Conservation (phyloP, 2,113 vertebrate species). For the Aphelocoma coerulescens region DNA sequence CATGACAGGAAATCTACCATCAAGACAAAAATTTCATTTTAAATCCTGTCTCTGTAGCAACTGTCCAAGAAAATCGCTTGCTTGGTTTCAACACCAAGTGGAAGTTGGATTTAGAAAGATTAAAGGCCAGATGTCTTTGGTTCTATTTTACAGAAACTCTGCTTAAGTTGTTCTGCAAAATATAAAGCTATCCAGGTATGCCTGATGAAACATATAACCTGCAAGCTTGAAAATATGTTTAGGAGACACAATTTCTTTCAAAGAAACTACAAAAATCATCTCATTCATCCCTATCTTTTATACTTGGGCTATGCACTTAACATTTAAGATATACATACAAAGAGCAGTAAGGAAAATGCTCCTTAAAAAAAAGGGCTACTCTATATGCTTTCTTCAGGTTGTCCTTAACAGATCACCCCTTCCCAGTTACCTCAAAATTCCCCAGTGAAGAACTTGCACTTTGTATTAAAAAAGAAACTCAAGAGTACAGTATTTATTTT, state of each 20-base stretch:
- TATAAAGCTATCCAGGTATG: not conserved
- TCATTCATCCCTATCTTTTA: not conserved
- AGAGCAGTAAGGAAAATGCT: not conserved
- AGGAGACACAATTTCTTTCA: not conserved
- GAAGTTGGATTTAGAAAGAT: slow-evolving; percentile 5
- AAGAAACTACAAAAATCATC: not conserved
- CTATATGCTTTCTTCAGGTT: not conserved
- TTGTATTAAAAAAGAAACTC: not conserved
- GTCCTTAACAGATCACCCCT: not conserved
- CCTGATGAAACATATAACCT: not conserved
- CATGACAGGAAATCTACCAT: not conserved
- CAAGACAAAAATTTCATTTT: slow-evolving; percentile 21
- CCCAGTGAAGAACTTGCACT: not conserved
- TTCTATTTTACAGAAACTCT: not conserved
- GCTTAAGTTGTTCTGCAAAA: not conserved
- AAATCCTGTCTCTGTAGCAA: not conserved
- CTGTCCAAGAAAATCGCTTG: not conserved
- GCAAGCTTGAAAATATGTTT: not conserved
- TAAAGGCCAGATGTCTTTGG: not conserved
- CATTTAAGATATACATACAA: not conserved
- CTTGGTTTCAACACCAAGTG: not conserved
- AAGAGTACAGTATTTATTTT: not conserved
- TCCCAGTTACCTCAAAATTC: not conserved
- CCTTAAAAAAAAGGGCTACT: not conserved
- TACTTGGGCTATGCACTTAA: not conserved